These are phyloP conservation scores for Melinaea marsaeus DNA, from an alignment of 2,888 invertebrate genomes.

Conservation along the genomic window DNA sequence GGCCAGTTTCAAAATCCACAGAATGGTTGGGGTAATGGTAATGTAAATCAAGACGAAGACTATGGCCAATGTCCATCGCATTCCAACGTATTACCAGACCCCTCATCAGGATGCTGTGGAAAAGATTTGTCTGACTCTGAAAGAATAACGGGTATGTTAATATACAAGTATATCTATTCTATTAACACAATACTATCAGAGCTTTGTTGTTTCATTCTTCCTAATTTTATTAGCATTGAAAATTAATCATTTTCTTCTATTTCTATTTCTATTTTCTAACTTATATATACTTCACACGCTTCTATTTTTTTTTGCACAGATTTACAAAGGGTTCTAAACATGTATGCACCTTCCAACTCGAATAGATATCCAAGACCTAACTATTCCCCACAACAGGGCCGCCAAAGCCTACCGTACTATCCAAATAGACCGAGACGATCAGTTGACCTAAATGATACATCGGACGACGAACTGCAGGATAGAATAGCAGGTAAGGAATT, in stretches of 20 bases:
- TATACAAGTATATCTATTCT: neutral
- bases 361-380: slow-evolving; percentile 9
- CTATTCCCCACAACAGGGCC: slow-evolving; percentile 10
- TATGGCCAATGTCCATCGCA: slow-evolving; percentile 43
- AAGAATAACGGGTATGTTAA: slow-evolving; percentile 54
- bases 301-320: slow-evolving; percentile 28
- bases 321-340: slow-evolving; percentile 36
- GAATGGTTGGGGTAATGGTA: slow-evolving; percentile 15
- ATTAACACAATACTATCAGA: neutral
- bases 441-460: slow-evolving; percentile 24
- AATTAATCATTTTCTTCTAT: neutral
- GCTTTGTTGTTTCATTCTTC: too few species aligned
- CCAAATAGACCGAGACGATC: slow-evolving; percentile 24
- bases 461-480: slow-evolving; percentile 38
- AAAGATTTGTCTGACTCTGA: slow-evolving; percentile 52
- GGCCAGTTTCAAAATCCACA: slow-evolving; percentile 14
- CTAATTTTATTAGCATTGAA: too few species aligned
- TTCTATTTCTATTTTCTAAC: neutral
- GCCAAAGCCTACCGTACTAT: slow-evolving; percentile 15
- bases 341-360: slow-evolving; percentile 25
- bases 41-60: slow-evolving; percentile 21
- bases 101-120: slow-evolving; percentile 61
- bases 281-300: neutral
- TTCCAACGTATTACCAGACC: slow-evolving; percentile 54
- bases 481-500: slow-evolving; percentile 45